Percentiles rank a stretch among this genome's conserved stretches.
phyloP scores from a whole-genome alignment of 2,797 vertebrate species.

The Silurus lanzhouensis region DNA sequence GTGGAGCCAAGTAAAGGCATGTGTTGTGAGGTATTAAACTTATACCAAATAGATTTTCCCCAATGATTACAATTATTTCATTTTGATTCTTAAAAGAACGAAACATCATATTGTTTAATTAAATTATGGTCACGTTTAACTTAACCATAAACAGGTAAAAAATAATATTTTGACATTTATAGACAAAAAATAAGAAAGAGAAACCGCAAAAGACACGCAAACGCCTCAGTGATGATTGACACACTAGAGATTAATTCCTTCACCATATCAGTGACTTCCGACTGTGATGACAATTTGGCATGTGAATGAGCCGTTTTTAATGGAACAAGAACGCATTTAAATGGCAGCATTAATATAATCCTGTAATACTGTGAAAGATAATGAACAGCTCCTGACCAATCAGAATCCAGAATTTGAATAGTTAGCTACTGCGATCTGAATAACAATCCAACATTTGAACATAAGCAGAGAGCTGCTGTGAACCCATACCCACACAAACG shows the following conservation, averaged over 20 bases:
- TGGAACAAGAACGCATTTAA: background rate
- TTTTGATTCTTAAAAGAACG: background rate
- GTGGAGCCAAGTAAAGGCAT: background rate
- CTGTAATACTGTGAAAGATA: background rate
- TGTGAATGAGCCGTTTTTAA: background rate
- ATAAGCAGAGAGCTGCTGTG: background rate
- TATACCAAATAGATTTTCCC: background rate
- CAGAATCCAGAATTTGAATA: background rate
- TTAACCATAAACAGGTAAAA: no score
- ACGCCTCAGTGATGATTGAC: background rate
- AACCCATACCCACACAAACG: background rate
- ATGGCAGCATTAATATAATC: background rate
- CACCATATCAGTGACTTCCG: background rate
- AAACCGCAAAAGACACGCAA: background rate
- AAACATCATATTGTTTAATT: background rate
- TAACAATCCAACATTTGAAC: background rate
- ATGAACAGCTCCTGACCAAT: background rate
- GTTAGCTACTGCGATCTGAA: background rate
- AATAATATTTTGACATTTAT: no score
- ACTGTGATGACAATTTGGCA: background rate
- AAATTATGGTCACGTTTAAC: background rate
- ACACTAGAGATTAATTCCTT: conserved; percentile 3
- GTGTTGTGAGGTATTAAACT: background rate
- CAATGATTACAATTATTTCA: background rate
- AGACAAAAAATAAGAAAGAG: background rate